Evolutionary conservation across 2,113 vertebrate genomes (phyloP).

Genomic region (Poecile atricapillus): DNA sequence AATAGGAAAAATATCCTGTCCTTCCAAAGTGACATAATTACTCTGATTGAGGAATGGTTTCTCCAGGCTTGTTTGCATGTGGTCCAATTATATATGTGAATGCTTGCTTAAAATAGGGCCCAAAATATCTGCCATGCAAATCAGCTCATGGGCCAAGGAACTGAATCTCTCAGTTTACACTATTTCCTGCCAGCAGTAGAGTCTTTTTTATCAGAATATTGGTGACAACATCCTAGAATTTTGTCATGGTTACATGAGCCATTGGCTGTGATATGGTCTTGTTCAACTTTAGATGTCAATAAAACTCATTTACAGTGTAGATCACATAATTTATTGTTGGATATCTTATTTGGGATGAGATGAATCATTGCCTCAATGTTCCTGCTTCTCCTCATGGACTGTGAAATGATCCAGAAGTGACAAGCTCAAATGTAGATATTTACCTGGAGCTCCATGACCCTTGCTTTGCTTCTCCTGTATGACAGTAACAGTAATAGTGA

Average conservation of each 20-base stretch:
- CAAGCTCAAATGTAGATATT: neutral
- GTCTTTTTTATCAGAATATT: neutral
- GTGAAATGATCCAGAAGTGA: neutral
- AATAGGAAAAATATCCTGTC: neutral
- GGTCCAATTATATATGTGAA: neutral
- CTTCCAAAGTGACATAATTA: neutral
- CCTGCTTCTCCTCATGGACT: neutral
- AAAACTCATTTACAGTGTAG: neutral
- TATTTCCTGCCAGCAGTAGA: neutral
- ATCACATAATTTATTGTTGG: neutral
- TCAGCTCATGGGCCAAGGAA: neutral
- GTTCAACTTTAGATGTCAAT: neutral
- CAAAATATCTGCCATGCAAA: neutral
- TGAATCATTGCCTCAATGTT: neutral
- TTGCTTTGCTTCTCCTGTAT: neutral
- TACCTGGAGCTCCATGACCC: neutral
- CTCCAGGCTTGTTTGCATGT: neutral
- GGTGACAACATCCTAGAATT: neutral
- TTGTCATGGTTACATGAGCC: neutral
- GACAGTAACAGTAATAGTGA: accelerated
- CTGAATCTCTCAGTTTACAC: neutral
- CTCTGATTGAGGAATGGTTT: neutral
- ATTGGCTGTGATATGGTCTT: neutral
- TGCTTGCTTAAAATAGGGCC: neutral
- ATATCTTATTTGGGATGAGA: neutral